These are phyloP conservation scores for Acrobasis consociella DNA, from an alignment of 2,888 invertebrate genomes.

Conservation along the genomic window DNA sequence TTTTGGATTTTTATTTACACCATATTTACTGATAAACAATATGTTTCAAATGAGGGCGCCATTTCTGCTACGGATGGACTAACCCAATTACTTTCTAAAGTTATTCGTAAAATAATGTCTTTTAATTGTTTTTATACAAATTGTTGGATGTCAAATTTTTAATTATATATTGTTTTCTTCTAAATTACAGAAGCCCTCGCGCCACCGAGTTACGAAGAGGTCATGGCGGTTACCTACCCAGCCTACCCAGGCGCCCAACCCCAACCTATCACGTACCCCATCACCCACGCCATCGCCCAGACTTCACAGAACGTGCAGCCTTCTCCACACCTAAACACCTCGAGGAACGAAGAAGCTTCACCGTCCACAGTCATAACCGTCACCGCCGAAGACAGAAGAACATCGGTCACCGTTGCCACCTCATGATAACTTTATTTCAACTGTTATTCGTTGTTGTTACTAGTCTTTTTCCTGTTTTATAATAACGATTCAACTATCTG, in stretches of 20 bases:
- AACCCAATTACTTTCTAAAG: too few relatives aligned
- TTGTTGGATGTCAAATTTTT: not conserved
- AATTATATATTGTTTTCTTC: slow-evolving; percentile 19
- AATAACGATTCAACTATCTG: not conserved
- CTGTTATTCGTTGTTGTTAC: slow-evolving; percentile 10
- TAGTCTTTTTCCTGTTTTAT: slow-evolving; percentile 5
- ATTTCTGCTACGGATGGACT: too few relatives aligned
- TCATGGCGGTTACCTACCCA: slow-evolving; percentile 73
- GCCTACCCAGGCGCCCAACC: slow-evolving; percentile 43
- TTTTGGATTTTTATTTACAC: too few relatives aligned
- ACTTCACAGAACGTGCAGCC: slow-evolving; percentile 33
- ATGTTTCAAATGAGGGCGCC: too few relatives aligned
- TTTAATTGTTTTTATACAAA: too few relatives aligned
- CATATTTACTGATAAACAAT: too few relatives aligned
- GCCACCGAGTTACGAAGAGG: slow-evolving; percentile 77
- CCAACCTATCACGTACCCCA: slow-evolving; percentile 68
- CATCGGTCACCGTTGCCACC: slow-evolving; percentile 45
- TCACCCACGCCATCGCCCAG: slow-evolving; percentile 61
- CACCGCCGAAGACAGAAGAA: slow-evolving; percentile 45
- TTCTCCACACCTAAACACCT: slow-evolving; percentile 30
- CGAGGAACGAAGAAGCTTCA: slow-evolving; percentile 18
- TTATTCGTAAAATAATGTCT: too few relatives aligned
- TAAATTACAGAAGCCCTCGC: slow-evolving; percentile 72
- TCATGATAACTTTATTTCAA: slow-evolving; percentile 43
- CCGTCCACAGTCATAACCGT: slow-evolving; percentile 46